Evolutionary conservation across 1,140 invertebrate species (phyloP), one percentile per base, ranked within the genome.

Genomic region (Solenopsis invicta): DNA sequence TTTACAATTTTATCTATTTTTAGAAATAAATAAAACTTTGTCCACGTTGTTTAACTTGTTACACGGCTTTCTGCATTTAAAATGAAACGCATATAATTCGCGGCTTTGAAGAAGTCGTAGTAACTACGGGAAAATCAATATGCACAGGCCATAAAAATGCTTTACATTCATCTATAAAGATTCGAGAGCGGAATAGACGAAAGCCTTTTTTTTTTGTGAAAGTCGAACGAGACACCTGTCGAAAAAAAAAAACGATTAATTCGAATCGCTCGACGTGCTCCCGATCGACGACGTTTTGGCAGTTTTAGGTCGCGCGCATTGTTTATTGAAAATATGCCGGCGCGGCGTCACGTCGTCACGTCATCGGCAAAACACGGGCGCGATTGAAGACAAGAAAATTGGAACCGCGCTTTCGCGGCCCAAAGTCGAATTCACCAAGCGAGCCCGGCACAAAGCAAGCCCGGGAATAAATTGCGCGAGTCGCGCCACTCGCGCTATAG

Each of bases 391-490:
- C 78, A 78, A 50, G 67, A 76, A 86, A 89, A 89, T 89, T 81
- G 84, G 69, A 62, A 37, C 69, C 87, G 50, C 64, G 45, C 48
- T 59, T 52, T 62, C 37, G 54, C 37, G 54, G 48, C 5, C 48
- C 8, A n/a, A 64, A 81, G 84, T 76, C 76, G 69, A 89, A 82
- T 76, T 87, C 88, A 45, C 88, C 86, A 76, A 89, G 84, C 71
- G 45, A 89, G 84, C 66, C 37, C 74, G 69, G 41, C 88, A 45
- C 88, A 89, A 86, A 89, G 84, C 71, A 52, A 89, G 84, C 66
- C 48, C 74, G 4, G 69, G 76, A 85, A 74, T 89, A 89, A 86
- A 87, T 89, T 87, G 88, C 76, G 56, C 12, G 71, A 89, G 56
- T 52, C 72, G 62, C 88, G 50, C 69, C 34, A 18, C 45, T 52